phyloP scores from a whole-genome alignment of 2,888 invertebrate genomes.

The Limnephilus rhombicus region DNA sequence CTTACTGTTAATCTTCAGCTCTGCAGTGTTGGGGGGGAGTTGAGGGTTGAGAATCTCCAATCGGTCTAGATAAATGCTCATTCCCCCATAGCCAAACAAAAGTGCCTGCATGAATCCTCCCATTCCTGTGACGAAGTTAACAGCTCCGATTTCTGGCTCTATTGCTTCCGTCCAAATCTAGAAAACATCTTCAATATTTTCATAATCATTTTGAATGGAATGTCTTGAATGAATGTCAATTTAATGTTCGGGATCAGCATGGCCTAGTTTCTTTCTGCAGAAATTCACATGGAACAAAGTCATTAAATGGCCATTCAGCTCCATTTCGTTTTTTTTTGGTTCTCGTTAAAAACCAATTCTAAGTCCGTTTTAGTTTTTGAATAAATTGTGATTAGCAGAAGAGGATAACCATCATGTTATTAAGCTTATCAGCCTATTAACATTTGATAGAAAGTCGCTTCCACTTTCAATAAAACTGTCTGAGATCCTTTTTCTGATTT shows the following conservation, averaged over 20 bases:
- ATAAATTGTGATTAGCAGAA: too few species aligned
- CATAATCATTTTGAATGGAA: background rate
- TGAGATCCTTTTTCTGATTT: too few species aligned
- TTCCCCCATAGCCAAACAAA: constrained; percentile 71
- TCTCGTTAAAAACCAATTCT: too few species aligned
- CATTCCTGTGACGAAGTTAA: constrained; percentile 73
- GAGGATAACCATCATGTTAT: too few species aligned
- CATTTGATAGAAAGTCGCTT: too few species aligned
- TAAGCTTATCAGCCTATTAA: too few species aligned
- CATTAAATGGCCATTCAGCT: too few species aligned
- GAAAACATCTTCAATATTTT: background rate
- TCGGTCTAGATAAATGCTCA: constrained; percentile 69
- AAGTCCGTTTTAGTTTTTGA: too few species aligned
- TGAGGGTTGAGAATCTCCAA: constrained; percentile 67
- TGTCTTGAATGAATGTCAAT: background rate
- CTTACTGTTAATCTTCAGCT: constrained; percentile 66
- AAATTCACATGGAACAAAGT: too few species aligned
- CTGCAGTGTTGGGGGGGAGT: constrained; percentile 67
- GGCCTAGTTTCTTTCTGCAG: too few species aligned
- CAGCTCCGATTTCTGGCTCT: constrained; percentile 69
- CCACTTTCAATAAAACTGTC: too few species aligned
- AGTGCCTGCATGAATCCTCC: constrained; percentile 73
- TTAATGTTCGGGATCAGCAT: background rate
- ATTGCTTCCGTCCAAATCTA: constrained; percentile 73
- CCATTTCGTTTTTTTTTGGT: too few species aligned